These are phyloP conservation scores for Brenthis hecate DNA, from an alignment of 2,888 invertebrate genomes.

Conservation along the genomic window DNA sequence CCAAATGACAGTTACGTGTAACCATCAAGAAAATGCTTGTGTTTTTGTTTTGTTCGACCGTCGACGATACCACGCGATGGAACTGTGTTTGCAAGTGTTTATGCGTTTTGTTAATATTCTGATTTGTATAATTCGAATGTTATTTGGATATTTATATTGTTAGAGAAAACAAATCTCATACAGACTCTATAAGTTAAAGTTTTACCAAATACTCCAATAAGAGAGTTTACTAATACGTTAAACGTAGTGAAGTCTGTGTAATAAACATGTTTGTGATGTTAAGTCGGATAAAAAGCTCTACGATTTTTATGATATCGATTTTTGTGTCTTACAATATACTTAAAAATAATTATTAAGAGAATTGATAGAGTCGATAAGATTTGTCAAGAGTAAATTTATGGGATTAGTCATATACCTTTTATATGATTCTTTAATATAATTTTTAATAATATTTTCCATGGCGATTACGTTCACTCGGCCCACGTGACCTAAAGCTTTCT, in stretches of 20 bases:
- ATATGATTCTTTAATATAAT: no score
- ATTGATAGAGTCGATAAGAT: no score
- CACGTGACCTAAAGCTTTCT: no score
- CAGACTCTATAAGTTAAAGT: not conserved
- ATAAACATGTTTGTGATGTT: not conserved
- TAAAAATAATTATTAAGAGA: no score
- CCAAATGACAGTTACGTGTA: constrained; percentile 32
- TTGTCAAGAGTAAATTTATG: no score
- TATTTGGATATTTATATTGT: not conserved
- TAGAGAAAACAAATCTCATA: not conserved
- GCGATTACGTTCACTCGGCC: no score
- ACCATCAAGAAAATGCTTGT: constrained; percentile 52
- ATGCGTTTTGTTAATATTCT: constrained; percentile 36
- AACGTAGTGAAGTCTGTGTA: not conserved
- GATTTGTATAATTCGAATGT: not conserved
- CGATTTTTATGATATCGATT: constrained; percentile 5
- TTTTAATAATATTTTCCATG: no score
- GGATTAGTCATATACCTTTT: no score
- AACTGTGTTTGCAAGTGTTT: constrained; percentile 36
- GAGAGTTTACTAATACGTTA: not conserved
- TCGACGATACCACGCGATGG: constrained; percentile 43
- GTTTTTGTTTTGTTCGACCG: constrained; percentile 68
- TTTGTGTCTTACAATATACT: not conserved
- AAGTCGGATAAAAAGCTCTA: not conserved
- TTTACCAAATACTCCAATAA: constrained; percentile 2